A percentile compares a stretch with the other conserved stretches of the same genome.
These are phyloP conservation scores for Delia radicum DNA, from an alignment of 1,140 invertebrate genomes.

Conservation along the genomic window DNA sequence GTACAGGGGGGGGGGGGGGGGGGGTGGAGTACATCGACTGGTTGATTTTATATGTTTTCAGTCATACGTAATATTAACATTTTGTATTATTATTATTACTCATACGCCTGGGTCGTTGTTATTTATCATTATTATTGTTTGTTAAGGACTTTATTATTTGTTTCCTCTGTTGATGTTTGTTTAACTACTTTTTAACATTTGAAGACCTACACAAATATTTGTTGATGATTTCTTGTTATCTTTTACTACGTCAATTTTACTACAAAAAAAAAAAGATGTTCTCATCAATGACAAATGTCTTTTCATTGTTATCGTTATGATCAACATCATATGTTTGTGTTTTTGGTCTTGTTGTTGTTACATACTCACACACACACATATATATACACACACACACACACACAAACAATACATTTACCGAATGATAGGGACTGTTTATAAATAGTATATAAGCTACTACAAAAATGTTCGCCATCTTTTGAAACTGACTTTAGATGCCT, in stretches of 20 bases:
- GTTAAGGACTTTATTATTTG: neutral
- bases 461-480: no score
- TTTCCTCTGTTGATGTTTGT: neutral
- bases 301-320: neutral
- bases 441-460: no score
- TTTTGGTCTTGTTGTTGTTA: neutral
- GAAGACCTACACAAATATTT: slow-evolving; percentile 15
- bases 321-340: neutral
- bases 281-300: slow-evolving; percentile 10
- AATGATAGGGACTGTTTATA: no score
- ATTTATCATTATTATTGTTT: neutral
- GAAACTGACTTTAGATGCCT: no score
- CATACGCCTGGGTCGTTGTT: neutral
- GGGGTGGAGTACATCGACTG: no score
- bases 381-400: no score
- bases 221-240: slow-evolving; percentile 19
- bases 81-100: no score
- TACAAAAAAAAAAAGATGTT: neutral
- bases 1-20: no score
- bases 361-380: no score
- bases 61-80: no score
- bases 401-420: no score
- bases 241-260: neutral
- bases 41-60: no score
- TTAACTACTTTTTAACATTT: slow-evolving; percentile 22